Percentiles rank a stretch among this genome's conserved stretches.
phyloP scores from a whole-genome alignment of 2,113 vertebrate species.

The Phalacrocorax pelagicus region DNA sequence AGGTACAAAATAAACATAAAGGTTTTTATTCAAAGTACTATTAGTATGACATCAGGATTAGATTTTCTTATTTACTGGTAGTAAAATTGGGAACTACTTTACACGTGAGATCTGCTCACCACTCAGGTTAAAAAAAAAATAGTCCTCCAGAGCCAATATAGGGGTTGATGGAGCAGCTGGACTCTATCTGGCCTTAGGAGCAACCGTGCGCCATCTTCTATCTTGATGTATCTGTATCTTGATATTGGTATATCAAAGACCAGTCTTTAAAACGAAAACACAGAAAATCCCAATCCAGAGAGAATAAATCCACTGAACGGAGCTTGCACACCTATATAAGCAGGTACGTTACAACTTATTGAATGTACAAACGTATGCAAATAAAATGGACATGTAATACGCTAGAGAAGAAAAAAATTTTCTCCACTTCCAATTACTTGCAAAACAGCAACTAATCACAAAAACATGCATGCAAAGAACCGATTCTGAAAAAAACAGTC shows the following conservation, averaged over 20 bases:
- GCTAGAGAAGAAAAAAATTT: neutral
- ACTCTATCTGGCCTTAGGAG: neutral
- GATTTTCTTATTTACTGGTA: neutral
- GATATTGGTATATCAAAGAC: neutral
- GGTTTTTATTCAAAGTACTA: neutral
- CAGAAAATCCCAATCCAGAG: neutral
- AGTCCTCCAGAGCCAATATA: neutral
- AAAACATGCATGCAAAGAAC: slow-evolving; percentile 16
- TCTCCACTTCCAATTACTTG: neutral
- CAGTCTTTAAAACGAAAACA: neutral
- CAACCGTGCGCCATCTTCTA: neutral
- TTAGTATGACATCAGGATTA: neutral
- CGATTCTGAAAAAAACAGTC: neutral
- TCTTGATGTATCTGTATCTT: neutral
- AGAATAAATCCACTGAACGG: neutral
- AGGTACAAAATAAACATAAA: neutral
- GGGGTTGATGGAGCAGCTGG: neutral
- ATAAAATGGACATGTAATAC: neutral
- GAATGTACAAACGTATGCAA: neutral
- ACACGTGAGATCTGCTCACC: neutral
- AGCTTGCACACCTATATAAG: neutral
- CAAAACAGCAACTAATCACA: neutral
- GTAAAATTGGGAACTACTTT: neutral
- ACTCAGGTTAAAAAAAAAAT: neutral
- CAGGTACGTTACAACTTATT: neutral